These are phyloP conservation scores for Galago senegalensis DNA, from an alignment of 2,797 vertebrate species.

Conservation along the genomic window DNA sequence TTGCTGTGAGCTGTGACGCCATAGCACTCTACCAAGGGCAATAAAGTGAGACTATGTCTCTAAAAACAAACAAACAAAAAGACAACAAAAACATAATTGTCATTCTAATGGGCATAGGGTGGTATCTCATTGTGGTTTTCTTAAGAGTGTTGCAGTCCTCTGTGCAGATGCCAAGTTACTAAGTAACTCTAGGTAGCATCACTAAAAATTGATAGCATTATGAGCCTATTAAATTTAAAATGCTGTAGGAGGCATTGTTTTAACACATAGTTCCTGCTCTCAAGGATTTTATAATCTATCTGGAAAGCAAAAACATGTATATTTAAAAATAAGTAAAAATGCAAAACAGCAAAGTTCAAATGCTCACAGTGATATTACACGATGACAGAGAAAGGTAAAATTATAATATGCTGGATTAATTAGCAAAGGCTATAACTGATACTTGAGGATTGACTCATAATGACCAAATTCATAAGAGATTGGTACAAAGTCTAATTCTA, in stretches of 20 bases:
- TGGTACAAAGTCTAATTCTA: slow-evolving; percentile 50
- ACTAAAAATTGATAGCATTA: slow-evolving; percentile 37
- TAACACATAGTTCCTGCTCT: neutral
- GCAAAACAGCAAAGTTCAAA: slow-evolving; percentile 20
- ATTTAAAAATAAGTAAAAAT: slow-evolving; percentile 62
- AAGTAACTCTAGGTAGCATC: neutral
- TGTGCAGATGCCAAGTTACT: neutral
- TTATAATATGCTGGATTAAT: neutral
- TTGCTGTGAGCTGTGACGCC: too few species aligned
- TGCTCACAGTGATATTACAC: neutral
- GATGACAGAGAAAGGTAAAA: slow-evolving; percentile 45
- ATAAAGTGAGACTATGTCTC: too few species aligned
- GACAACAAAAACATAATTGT: neutral
- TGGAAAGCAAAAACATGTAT: slow-evolving; percentile 3
- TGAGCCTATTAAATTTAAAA: slow-evolving; percentile 43
- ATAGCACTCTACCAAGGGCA: too few species aligned
- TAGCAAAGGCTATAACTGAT: slow-evolving; percentile 11
- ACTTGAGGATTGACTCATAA: slow-evolving; percentile 16
- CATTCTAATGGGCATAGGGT: neutral
- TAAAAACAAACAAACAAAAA: too few species aligned
- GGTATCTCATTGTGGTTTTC: neutral
- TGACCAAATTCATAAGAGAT: neutral
- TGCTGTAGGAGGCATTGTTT: neutral
- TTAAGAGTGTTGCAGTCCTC: slow-evolving; percentile 48
- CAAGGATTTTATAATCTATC: slow-evolving; percentile 45